Conservation (phyloP, 2,888 invertebrate genomes). For the Linnaemya tessellans region DNA sequence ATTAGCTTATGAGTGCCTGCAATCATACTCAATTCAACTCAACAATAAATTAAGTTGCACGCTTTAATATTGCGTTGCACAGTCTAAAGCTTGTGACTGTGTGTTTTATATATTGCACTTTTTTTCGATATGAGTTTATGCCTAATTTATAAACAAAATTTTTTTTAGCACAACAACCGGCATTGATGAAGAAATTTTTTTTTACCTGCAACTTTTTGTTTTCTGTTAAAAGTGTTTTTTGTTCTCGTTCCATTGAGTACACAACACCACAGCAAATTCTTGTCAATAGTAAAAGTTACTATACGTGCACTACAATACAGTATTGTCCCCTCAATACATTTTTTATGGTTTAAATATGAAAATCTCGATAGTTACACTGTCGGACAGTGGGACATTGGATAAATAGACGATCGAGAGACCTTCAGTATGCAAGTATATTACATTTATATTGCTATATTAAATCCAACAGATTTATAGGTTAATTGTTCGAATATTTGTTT, state of each 20-base stretch:
- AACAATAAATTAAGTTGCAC: too few species aligned
- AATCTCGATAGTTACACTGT: background rate
- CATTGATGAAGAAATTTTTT: conserved; percentile 4
- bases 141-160: background rate
- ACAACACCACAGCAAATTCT: conserved; percentile 41
- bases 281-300: conserved; percentile 52
- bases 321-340: conserved; percentile 10
- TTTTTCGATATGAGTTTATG: conserved; percentile 31
- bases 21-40: too few species aligned
- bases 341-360: conserved; percentile 25
- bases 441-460: too few species aligned
- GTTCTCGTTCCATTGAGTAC: conserved; percentile 1
- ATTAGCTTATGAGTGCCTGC: too few species aligned
- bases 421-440: too few species aligned
- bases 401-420: too few species aligned
- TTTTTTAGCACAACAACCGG: conserved; percentile 42
- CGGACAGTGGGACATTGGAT: too few species aligned
- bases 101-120: too few species aligned
- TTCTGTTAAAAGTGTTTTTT: conserved; percentile 28
- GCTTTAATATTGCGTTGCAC: too few species aligned
- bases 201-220: conserved; percentile 7
- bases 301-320: conserved; percentile 7
- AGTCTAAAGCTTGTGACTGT: too few species aligned
- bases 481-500: too few species aligned
- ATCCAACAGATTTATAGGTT: too few species aligned